phyloP scores from a whole-genome alignment of 2,888 invertebrate species.

The Belgica antarctica region DNA sequence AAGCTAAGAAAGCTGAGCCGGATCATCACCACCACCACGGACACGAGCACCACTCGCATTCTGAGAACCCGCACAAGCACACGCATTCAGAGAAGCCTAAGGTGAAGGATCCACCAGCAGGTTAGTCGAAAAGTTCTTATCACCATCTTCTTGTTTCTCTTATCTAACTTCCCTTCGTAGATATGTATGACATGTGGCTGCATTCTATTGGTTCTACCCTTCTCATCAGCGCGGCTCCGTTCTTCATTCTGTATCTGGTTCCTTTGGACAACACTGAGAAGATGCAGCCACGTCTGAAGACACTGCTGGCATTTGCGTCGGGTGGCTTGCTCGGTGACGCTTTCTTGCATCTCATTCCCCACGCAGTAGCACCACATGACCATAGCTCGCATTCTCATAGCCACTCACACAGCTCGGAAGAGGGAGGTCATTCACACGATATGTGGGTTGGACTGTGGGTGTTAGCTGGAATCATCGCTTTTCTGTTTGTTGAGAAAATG shows the following conservation, averaged over 20 bases:
- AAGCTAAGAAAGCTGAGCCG: constrained; percentile 45
- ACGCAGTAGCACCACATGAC: constrained; percentile 70
- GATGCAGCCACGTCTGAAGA: constrained; percentile 82
- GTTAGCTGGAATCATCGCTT: constrained; percentile 86
- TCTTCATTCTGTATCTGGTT: constrained; percentile 87
- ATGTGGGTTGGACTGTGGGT: constrained; percentile 94
- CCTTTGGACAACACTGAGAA: constrained; percentile 84
- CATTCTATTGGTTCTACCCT: constrained; percentile 87
- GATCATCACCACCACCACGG: constrained; percentile 48
- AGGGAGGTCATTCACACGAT: constrained; percentile 66
- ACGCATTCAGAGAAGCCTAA: constrained; percentile 38
- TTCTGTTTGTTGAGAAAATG: constrained; percentile 89
- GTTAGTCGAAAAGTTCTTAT: constrained; percentile 9
- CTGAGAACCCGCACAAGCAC: constrained; percentile 41
- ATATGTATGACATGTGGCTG: constrained; percentile 62
- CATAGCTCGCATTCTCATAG: constrained; percentile 50
- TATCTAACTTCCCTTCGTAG: constrained; percentile 32
- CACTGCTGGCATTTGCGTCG: constrained; percentile 88
- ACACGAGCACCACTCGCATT: constrained; percentile 46
- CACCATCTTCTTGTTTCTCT: not conserved
- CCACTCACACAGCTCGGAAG: constrained; percentile 53
- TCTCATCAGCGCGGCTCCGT: constrained; percentile 92
- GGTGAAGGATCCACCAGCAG: constrained; percentile 45
- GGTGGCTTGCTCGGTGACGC: constrained; percentile 97
- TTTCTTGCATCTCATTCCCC: constrained; percentile 97